A percentile compares a stretch with the other conserved stretches of the same genome.
Conservation (phyloP, 2,797 vertebrate genomes). For the Falco novaeseelandiae region DNA sequence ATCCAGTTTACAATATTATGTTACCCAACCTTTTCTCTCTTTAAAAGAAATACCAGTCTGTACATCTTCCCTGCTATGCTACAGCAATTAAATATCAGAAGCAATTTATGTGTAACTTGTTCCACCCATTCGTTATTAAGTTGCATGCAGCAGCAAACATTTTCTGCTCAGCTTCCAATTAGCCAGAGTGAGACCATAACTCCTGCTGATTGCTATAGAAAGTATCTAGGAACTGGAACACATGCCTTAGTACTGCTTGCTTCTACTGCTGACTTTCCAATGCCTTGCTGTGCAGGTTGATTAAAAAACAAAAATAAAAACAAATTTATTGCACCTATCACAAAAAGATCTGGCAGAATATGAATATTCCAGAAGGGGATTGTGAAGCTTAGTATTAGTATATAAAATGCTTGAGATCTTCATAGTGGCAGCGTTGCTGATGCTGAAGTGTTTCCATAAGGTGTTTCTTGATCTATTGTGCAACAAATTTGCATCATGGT, state of each 20-base stretch:
- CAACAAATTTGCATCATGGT: background rate
- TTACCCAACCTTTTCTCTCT: background rate
- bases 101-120: background rate
- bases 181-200: background rate
- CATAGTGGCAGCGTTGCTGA: background rate
- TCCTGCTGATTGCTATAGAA: background rate
- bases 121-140: background rate
- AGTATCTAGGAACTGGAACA: background rate
- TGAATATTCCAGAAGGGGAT: background rate
- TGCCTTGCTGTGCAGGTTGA: background rate
- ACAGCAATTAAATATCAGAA: background rate
- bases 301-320: background rate
- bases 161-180: slow-evolving; percentile 1
- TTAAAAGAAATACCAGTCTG: background rate
- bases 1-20: background rate
- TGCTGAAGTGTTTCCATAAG: background rate
- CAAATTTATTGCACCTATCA: background rate
- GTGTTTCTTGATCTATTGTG: background rate
- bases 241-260: background rate
- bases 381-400: background rate
- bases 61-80: background rate
- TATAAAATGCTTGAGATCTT: background rate
- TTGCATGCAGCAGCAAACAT: background rate
- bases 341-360: background rate
- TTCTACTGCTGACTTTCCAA: background rate